Conservation (phyloP, 1,140 invertebrate genomes). For the Tetranychus urticae region DNA sequence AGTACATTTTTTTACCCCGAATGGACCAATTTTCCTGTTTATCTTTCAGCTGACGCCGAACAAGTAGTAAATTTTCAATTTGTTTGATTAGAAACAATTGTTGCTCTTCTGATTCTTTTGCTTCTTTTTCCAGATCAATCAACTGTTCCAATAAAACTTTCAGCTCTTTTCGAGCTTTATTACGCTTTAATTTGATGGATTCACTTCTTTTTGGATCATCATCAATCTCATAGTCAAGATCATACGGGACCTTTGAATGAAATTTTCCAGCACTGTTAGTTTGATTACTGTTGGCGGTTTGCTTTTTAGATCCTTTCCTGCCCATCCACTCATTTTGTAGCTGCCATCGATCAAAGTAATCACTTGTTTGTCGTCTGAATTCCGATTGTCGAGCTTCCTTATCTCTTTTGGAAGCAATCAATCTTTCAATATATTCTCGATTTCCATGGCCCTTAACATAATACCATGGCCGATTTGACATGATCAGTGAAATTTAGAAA, state of each 20-base stretch:
- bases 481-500: no score
- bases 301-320: no score
- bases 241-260: background rate
- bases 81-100: background rate
- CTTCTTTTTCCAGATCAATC: background rate
- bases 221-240: background rate
- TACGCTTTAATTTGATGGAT: background rate
- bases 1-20: background rate
- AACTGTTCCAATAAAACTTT: background rate
- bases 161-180: background rate
- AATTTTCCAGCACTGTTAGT: background rate
- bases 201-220: background rate
- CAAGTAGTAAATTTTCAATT: background rate
- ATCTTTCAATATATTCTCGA: background rate
- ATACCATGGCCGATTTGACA: background rate
- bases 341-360: background rate
- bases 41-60: background rate
- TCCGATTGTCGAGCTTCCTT: background rate
- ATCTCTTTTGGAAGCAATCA: background rate
- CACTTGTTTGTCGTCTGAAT: background rate
- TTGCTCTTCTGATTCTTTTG: background rate
- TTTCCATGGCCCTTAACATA: background rate
- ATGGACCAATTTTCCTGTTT: background rate
- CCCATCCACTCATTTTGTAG: background rate
- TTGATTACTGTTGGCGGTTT: no score